A percentile compares a stretch with the other conserved stretches of the same genome.
These are phyloP conservation scores for Drosophila biarmipes DNA, from an alignment of 1,140 invertebrate genomes.

Conservation along the genomic window DNA sequence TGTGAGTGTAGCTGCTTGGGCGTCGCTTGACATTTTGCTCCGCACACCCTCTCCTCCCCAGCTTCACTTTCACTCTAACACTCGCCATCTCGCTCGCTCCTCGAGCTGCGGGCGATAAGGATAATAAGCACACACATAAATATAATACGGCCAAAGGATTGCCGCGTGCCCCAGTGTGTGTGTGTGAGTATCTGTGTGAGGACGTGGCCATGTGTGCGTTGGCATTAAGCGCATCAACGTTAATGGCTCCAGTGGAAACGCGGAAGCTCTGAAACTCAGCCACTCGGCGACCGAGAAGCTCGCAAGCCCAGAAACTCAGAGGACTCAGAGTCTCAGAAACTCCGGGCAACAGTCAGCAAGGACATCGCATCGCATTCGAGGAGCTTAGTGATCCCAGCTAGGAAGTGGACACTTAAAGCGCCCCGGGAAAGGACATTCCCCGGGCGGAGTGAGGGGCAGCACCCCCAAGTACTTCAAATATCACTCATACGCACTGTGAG, in stretches of 20 bases:
- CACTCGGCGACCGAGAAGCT: background rate
- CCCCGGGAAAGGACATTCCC: constrained; percentile 5
- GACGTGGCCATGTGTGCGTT: constrained; percentile 15
- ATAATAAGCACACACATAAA: constrained; percentile 52
- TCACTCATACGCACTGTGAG: constrained; percentile 6
- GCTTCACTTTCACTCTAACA: background rate
- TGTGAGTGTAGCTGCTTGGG: constrained; percentile 1
- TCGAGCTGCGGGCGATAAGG: constrained; percentile 38
- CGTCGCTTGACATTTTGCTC: constrained; percentile 26
- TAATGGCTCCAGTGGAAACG: constrained; percentile 23
- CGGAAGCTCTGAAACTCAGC: background rate
- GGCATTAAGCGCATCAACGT: constrained; percentile 49
- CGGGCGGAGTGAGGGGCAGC: background rate
- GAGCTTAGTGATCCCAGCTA: constrained; percentile 34
- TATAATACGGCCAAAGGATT: constrained; percentile 17
- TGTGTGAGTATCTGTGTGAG: background rate
- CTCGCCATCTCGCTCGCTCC: background rate
- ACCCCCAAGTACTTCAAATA: background rate
- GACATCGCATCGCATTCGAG: constrained; percentile 24
- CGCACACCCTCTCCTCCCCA: background rate
- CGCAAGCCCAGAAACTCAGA: background rate
- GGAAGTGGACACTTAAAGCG: constrained; percentile 40
- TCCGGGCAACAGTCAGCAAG: constrained; percentile 33
- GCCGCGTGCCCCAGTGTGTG: constrained; percentile 5
- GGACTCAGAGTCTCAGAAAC: background rate